phyloP scores from a whole-genome alignment of 2,113 vertebrate species.

The Rhinopomastus cyanomelas region DNA sequence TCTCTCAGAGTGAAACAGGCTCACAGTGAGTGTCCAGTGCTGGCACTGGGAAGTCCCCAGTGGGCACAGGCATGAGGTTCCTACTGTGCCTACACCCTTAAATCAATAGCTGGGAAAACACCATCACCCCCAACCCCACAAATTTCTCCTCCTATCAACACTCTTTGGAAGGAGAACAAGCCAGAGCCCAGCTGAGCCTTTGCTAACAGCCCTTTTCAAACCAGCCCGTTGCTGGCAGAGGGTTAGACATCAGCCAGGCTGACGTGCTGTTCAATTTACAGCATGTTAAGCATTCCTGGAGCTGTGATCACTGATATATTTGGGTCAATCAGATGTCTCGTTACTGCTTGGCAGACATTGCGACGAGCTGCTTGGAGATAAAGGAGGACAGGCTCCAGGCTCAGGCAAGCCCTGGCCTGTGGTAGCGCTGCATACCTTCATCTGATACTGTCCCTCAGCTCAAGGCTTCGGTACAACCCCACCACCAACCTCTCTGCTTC shows the following conservation, averaged over 20 bases:
- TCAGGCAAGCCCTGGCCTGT: background rate
- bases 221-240: background rate
- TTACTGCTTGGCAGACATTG: slow-evolving; percentile 5
- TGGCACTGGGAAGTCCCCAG: background rate
- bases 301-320: slow-evolving; percentile 21
- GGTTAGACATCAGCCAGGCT: slow-evolving; percentile 4
- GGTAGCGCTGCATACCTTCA: background rate
- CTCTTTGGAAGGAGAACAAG: background rate
- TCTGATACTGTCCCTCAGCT: background rate
- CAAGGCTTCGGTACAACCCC: background rate
- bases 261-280: background rate
- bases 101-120: background rate
- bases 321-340: slow-evolving; percentile 33
- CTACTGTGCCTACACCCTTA: background rate
- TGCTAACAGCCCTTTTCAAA: background rate
- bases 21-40: background rate
- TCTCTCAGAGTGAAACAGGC: background rate
- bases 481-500: background rate
- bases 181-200: background rate
- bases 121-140: background rate
- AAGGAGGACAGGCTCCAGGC: background rate
- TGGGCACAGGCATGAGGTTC: too few species aligned
- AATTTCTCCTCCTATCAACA: background rate
- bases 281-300: slow-evolving; percentile 19
- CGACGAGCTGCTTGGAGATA: slow-evolving; percentile 9